phyloP scores from a whole-genome alignment of 2,113 vertebrate genomes.

The Tychaedon coryphoeus region DNA sequence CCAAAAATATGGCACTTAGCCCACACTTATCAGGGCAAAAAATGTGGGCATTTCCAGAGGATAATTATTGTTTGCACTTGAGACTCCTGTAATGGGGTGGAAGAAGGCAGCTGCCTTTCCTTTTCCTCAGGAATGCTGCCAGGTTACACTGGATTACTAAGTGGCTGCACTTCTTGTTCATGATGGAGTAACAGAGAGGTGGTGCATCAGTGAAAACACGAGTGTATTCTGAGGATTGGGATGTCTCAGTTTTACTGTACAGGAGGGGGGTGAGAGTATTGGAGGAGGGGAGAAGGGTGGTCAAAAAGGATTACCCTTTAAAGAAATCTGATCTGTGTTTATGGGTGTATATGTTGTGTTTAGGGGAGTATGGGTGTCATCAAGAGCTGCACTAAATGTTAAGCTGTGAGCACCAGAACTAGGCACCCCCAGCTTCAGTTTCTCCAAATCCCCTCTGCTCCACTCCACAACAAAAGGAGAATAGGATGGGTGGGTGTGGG shows the following conservation, averaged over 20 bases:
- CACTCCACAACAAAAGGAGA: background rate
- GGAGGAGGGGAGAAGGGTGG: background rate
- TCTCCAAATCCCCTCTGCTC: background rate
- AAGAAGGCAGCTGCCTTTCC: background rate
- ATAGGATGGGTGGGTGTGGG: background rate
- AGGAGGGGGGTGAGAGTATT: background rate
- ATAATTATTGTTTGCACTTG: background rate
- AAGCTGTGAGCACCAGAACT: background rate
- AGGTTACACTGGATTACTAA: background rate
- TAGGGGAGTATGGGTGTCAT: background rate
- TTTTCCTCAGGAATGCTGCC: background rate
- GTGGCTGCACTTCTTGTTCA: background rate
- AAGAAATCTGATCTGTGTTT: background rate
- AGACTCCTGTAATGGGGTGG: background rate
- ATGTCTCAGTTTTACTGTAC: background rate
- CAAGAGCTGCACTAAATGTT: background rate
- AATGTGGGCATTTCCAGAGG: background rate
- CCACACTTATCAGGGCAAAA: background rate
- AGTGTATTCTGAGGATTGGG: background rate
- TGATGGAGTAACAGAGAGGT: background rate
- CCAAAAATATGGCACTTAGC: background rate
- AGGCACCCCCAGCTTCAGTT: background rate
- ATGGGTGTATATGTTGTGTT: background rate
- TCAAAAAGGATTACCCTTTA: background rate
- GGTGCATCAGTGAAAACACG: background rate